Base-by-base conservation (phyloP, 1,140 invertebrate species). In the Lasioglossum albipes region DNA sequence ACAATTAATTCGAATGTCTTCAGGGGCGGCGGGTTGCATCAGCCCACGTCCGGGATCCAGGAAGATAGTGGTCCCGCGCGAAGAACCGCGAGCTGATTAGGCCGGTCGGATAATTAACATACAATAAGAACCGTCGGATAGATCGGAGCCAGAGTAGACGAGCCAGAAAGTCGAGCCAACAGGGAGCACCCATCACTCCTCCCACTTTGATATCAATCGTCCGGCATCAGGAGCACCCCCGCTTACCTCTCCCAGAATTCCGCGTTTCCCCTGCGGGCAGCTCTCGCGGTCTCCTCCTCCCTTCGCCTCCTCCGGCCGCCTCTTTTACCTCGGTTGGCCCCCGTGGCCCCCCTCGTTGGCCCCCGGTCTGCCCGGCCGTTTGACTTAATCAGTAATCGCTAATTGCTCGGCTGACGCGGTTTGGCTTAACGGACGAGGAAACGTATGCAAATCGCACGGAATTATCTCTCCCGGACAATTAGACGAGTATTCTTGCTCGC, bases 371-470 rank as follows among this genome's bases (percentile, higher is more conserved):
- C 12, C 9, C 45, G 84, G 86, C 84, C 91, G 88, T 90, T 93
- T 91, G 92, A 92, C 92, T 93, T 93, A 93, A 93, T 93, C 92
- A 92, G 92, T 90, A 91, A 93, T 93, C 92, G 90, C 91, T 93
- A 93, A 93, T 93, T 93, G 92, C 92, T 82, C 87, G 90, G 52
- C 91, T 91, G 90, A 92, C 90, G 90, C 91, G 87, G 86, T 81
- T 86, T 86, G 83, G 85, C 89, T 88, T 90, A 91, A 92, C 86
- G 83, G 87, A 90, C 91, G 87, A 92, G 91, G 91, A 92, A 93
- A 91, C 91, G 89, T 92, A 93, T 92, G 91, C 90, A 92, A 93
- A 93, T 93, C 90, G 82, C 68, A 69, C 78, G 74, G 85, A 89
- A 92, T 93, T 91, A 92, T 92, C 92, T 92, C 89, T 85, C 75